A percentile compares a stretch with the other conserved stretches of the same genome.
These are phyloP conservation scores for Digitonthophagus gazella DNA, from an alignment of 2,888 invertebrate species.

Conservation along the genomic window DNA sequence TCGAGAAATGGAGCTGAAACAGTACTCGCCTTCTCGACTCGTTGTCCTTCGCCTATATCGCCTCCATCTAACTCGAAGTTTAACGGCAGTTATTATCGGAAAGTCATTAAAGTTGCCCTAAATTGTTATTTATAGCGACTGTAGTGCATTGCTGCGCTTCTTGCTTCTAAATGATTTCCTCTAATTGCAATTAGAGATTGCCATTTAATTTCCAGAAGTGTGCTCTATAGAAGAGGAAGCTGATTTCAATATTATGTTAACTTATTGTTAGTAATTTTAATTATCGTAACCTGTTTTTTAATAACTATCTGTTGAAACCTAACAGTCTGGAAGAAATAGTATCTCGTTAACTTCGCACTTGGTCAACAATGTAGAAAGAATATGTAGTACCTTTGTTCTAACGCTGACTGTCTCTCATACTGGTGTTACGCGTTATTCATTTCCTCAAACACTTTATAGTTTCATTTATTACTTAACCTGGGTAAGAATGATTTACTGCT, in stretches of 20 bases:
- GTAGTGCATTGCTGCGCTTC: neutral
- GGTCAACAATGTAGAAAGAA: neutral
- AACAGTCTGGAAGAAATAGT: neutral
- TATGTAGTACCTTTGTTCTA: neutral
- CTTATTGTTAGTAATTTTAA: too few species aligned
- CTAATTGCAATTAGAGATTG: neutral
- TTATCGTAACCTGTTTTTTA: too few species aligned
- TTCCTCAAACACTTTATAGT: neutral
- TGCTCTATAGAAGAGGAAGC: neutral
- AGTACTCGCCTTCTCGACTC: neutral
- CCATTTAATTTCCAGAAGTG: neutral
- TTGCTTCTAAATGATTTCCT: neutral
- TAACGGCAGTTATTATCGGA: neutral
- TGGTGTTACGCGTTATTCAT: too few species aligned
- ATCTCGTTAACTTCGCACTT: neutral
- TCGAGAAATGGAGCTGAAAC: neutral
- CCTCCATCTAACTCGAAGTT: neutral
- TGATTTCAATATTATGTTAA: too few species aligned
- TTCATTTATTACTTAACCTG: too few species aligned
- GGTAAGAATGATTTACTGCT: neutral
- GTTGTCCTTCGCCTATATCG: neutral
- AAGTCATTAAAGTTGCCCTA: neutral
- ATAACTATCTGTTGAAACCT: neutral
- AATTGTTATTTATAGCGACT: neutral
- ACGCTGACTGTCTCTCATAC: too few species aligned